A percentile compares a stretch with the other conserved stretches of the same genome.
These are phyloP conservation scores for Stenichneumon culpator DNA, from an alignment of 2,888 invertebrate species.

Conservation along the genomic window DNA sequence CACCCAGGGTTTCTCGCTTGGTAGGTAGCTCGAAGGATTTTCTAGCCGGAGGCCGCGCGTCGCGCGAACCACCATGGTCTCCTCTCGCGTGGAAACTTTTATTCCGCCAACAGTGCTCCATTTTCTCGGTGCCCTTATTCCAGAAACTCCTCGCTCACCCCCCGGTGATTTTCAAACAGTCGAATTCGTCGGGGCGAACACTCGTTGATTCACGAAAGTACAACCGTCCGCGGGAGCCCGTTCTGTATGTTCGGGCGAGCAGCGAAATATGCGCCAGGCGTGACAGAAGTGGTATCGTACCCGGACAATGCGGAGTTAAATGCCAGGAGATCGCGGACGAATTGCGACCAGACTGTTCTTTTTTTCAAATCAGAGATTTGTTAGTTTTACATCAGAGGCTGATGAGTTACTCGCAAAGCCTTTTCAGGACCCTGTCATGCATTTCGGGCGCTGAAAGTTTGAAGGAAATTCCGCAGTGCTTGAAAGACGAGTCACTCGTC, in stretches of 20 bases:
- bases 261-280: constrained; percentile 1
- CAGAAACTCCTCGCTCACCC: constrained; percentile 10
- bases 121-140: constrained; percentile 55
- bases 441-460: no score
- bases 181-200: constrained; percentile 59
- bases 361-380: no score
- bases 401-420: no score
- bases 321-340: neutral
- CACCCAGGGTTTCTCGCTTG: constrained; percentile 45
- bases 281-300: neutral
- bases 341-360: no score
- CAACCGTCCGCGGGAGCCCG: constrained; percentile 16
- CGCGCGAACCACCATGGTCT: constrained; percentile 60
- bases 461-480: no score
- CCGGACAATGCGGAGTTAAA: neutral
- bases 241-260: constrained; percentile 18
- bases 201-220: constrained; percentile 64
- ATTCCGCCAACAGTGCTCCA: constrained; percentile 66
- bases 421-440: no score
- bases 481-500: no score
- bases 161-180: constrained; percentile 61
- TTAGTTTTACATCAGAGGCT: no score
- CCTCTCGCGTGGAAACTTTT: constrained; percentile 70
- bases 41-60: constrained; percentile 3
- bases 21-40: constrained; percentile 29